Evolutionary conservation across 2,797 vertebrate genomes (phyloP).

Genomic region (Chaunax sp.): DNA sequence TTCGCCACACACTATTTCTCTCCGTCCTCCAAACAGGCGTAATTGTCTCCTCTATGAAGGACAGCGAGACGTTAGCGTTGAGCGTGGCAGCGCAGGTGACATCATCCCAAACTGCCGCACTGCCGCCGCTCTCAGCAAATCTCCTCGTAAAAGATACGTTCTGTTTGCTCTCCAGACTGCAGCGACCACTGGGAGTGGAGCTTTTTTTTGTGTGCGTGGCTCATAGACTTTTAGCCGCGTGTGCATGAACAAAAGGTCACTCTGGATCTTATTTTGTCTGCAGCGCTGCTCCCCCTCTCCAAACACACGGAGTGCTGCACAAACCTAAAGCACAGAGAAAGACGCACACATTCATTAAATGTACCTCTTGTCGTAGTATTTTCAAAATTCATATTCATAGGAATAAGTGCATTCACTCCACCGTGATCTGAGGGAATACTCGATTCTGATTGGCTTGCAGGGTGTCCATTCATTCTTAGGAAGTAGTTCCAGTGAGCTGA

Average conservation of each 20-base stretch:
- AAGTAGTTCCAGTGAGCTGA: background rate
- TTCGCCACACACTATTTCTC: background rate
- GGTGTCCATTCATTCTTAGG: too few species aligned
- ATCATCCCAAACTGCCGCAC: slow-evolving; percentile 32
- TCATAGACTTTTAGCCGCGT: slow-evolving; percentile 4
- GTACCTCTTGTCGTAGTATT: too few species aligned
- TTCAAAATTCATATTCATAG: too few species aligned
- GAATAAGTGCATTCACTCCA: too few species aligned
- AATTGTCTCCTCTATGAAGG: slow-evolving; percentile 27
- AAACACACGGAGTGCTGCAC: too few species aligned
- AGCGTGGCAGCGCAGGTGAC: slow-evolving; percentile 41
- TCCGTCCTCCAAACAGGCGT: slow-evolving; percentile 1
- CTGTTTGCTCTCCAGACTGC: slow-evolving; percentile 25
- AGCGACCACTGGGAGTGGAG: slow-evolving; percentile 15
- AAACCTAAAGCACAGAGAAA: too few species aligned
- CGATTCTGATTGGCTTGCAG: too few species aligned
- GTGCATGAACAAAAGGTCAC: slow-evolving; percentile 21
- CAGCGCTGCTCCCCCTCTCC: background rate
- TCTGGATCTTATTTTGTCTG: background rate
- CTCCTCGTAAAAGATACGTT: slow-evolving; percentile 21
- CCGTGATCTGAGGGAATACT: too few species aligned
- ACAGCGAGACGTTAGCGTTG: slow-evolving; percentile 10
- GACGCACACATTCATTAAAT: background rate
- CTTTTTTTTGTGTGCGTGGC: slow-evolving; percentile 15
- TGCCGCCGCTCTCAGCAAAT: slow-evolving; percentile 45